phyloP scores from a whole-genome alignment of 2,113 vertebrate genomes.

The Vireo altiloquus region DNA sequence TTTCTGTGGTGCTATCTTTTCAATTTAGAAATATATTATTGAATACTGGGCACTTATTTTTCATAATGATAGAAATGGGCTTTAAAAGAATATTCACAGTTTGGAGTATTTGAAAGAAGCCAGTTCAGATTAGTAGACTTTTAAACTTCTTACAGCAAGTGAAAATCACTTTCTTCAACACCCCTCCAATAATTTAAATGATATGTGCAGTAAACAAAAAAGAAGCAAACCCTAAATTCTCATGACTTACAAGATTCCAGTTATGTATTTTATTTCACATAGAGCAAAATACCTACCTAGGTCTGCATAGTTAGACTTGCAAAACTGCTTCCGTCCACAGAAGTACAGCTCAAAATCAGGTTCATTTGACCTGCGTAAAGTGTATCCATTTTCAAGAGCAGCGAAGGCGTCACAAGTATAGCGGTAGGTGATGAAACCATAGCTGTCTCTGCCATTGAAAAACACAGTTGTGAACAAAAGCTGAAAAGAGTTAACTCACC shows the following conservation, averaged over 20 bases:
- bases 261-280: not conserved
- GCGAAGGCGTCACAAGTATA: slow-evolving; percentile 98
- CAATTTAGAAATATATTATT: not conserved
- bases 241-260: not conserved
- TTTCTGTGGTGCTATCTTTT: not conserved
- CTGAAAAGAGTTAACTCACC: slow-evolving; percentile 2
- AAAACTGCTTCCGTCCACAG: slow-evolving; percentile 93
- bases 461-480: slow-evolving; percentile 37
- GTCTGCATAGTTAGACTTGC: slow-evolving; percentile 98
- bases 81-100: not conserved
- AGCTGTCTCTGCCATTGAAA: slow-evolving; percentile 89
- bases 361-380: slow-evolving; percentile 89
- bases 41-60: not conserved
- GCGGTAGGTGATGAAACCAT: slow-evolving; percentile 99
- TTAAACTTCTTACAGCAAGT: not conserved
- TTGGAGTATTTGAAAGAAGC: not conserved
- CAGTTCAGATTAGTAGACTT: not conserved
- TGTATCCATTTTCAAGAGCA: slow-evolving; percentile 97
- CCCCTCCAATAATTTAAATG: not conserved
- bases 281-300: slow-evolving; percentile 84
- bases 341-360: slow-evolving; percentile 97
- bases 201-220: not conserved
- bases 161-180: not conserved
- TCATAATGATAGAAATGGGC: not conserved
- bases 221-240: not conserved